Base-by-base conservation (phyloP, 2,888 invertebrate species). In the Mystacides longicornis region DNA sequence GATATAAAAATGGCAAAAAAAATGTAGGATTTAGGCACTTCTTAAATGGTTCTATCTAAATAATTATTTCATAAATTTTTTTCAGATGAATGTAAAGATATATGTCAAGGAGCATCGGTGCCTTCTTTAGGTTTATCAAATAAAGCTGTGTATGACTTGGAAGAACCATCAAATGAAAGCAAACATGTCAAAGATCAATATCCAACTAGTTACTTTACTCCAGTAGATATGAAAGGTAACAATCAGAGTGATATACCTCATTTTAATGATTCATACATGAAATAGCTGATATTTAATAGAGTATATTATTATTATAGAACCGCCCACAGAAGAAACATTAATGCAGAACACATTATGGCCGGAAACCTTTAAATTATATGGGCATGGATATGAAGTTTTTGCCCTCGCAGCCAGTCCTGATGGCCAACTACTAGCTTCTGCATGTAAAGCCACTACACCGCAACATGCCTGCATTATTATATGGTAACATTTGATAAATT, bases 291-390 rank as follows among this genome's bases (percentile, higher is more conserved):
- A 9, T 49, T 23, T n/a, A 49, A 43, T 14, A 23, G 43, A 50
- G 23, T 48, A 11, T 14, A 19, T 45, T 45, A 42, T 33, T 53
- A 43, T 50, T 67, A 57, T 69, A 88, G 89, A 80, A 60, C 94
- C 95, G 0, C 95, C 96, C 0, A 89, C 89, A 1, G 97, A 98
- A 71, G 96, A 97, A 71, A 87, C 87, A 3, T 73, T 98, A 9
- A 79, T 92, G 73, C 92, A 94, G 75, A 89, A 93, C 70, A 96
- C 96, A 0, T 76, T 99, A 1, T 99, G 98, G 98, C 96, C 97
- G 0, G 99, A 99, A 75, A 74, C 83, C 19, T 90, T 93, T 67
- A 99, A 99, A 72, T 76, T 98, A 22, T 98, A 98, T 71, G 98
- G 96, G 0, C 98, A 99, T 74, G 97, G 96, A 2, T 93, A 92